Evolutionary conservation across 2,113 vertebrate genomes (phyloP).

Genomic region (Catagonus wagneri): DNA sequence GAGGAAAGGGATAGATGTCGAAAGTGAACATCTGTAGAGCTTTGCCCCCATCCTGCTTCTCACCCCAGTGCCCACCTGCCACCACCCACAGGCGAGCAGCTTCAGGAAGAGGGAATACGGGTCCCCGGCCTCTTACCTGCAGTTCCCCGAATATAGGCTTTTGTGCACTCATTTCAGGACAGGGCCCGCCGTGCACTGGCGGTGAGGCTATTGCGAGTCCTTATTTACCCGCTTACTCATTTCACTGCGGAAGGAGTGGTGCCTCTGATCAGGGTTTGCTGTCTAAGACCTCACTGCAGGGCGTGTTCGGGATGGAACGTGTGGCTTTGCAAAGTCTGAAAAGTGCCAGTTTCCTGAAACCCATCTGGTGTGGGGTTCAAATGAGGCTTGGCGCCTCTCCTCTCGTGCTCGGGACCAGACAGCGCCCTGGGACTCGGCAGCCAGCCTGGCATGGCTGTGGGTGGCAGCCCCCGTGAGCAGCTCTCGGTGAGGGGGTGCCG

Average conservation of each 20-base stretch:
- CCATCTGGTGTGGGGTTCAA: background rate
- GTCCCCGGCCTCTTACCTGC: background rate
- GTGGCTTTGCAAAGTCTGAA: background rate
- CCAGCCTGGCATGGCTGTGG: background rate
- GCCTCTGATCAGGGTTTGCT: background rate
- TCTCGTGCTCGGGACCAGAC: background rate
- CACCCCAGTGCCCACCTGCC: background rate
- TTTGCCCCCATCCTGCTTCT: background rate
- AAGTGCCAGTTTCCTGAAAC: background rate
- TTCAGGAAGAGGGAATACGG: background rate
- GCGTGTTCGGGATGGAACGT: background rate
- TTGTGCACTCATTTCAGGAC: background rate
- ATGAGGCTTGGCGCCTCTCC: background rate
- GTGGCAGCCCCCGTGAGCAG: rapidly evolving
- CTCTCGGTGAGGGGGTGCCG: background rate
- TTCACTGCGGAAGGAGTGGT: background rate
- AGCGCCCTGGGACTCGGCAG: background rate
- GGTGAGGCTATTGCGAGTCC: rapidly evolving
- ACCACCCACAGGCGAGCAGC: background rate
- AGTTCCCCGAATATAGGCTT: background rate
- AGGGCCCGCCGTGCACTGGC: background rate
- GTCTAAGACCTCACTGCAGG: background rate
- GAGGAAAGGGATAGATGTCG: background rate
- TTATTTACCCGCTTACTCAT: background rate
- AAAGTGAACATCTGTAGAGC: background rate